Evolutionary conservation across 2,113 vertebrate species (phyloP), one percentile per base, ranked within the genome.

Genomic region (Leptobrachium leishanense): DNA sequence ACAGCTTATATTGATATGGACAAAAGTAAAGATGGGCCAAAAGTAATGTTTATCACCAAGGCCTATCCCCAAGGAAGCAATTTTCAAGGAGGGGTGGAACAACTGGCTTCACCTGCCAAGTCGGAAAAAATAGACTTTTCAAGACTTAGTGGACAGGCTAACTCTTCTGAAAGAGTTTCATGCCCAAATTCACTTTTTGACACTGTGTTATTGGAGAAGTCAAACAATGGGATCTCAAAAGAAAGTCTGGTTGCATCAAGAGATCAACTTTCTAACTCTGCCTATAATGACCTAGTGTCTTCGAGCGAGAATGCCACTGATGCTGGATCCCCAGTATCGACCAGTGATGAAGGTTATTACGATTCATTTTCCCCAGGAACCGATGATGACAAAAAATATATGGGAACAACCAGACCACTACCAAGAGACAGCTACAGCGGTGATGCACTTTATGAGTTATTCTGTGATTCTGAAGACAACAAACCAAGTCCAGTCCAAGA

Each of bases 321-420:
- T 75, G 90, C 91, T 43, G 88, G 85, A 42, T 94, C 94, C 0
- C 93, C 91, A 0, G 88, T 85, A 64, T 95, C 93, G 78, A 95
- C 91, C 0, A 95, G 94, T 10, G 94, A 96, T n/a, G 95, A 96
- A 81, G 95, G 95, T 5, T 96, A 96, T 76, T 96, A 90, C 68
- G 95, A 96, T 39, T 92, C 92, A 39, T 91, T 93, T 76, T 94
- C 94, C 15, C 90, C 93, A 0, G 90, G 90, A 8, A 86, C 90
- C 2, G 94, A 95, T 2, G 94, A 95, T 4, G 92, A 90, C 55
- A 86, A 77, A 54, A 93, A 89, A 75, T 89, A 90, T 43, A 84
- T 82, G 62, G 79, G 82, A 0, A 90, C 87, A 2, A 89, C 90
- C 59, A 83, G 85, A 1, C 71, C 81, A 5, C 92, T 94, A 81